A percentile compares a stretch with the other conserved stretches of the same genome.
These are phyloP conservation scores for Esox lucius DNA, from an alignment of 2,797 vertebrate species.

Conservation along the genomic window DNA sequence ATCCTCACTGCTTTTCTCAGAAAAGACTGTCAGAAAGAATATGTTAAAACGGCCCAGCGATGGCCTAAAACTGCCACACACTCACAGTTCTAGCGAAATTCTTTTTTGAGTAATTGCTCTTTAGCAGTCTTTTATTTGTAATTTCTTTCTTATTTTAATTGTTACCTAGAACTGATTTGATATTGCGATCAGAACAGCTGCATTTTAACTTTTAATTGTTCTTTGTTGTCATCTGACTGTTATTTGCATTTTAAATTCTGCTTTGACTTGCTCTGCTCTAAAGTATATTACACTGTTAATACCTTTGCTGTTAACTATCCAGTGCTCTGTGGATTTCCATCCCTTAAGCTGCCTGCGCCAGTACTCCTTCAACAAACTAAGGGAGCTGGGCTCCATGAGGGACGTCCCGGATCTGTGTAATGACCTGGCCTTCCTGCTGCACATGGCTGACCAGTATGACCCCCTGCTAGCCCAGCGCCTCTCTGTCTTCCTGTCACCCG, in stretches of 20 bases:
- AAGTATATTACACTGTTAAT: not conserved
- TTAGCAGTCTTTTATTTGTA: no score
- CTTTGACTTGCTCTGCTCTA: not conserved
- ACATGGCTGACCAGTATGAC: slow-evolving; percentile 84
- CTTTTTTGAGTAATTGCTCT: no score
- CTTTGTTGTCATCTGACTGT: not conserved
- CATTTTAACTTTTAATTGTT: no score
- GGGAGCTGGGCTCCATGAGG: slow-evolving; percentile 60
- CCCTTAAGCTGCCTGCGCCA: slow-evolving; percentile 69
- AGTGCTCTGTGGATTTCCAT: not conserved
- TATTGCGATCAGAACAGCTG: no score
- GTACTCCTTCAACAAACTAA: slow-evolving; percentile 76
- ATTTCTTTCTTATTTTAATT: no score
- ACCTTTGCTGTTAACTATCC: not conserved
- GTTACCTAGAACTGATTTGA: no score
- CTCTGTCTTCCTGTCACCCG: slow-evolving; percentile 80
- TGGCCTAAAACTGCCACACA: no score
- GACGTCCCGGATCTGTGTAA: slow-evolving; percentile 78
- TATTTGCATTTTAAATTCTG: not conserved
- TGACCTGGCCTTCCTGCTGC: slow-evolving; percentile 83
- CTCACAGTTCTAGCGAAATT: no score
- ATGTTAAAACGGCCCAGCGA: no score
- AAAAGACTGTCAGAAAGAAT: no score
- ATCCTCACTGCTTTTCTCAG: no score
- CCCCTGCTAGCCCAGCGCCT: slow-evolving; percentile 77